phyloP scores from a whole-genome alignment of 1,140 invertebrate species.

The Stenopsyche tienmushanensis region DNA sequence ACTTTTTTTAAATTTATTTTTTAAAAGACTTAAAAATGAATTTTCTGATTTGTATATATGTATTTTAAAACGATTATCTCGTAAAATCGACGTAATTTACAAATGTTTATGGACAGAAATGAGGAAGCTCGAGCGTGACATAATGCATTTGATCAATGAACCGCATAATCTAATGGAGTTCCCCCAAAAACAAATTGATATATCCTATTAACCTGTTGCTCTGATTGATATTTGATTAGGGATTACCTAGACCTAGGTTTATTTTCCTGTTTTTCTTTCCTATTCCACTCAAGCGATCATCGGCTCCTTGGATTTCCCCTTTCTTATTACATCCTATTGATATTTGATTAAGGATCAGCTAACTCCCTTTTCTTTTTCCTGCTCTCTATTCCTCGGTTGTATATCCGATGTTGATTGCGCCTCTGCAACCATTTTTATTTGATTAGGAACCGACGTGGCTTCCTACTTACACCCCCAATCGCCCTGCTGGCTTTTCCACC shows the following conservation, averaged over 20 bases:
- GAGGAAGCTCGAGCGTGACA: background rate
- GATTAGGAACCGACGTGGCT: slow-evolving; percentile 18
- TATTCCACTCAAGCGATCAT: too few species aligned
- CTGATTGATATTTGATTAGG: slow-evolving; percentile 30
- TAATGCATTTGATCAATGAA: background rate
- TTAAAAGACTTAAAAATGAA: too few species aligned
- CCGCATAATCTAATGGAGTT: slow-evolving; percentile 16
- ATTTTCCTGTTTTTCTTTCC: slow-evolving; percentile 1
- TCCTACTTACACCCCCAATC: background rate
- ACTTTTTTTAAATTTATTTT: too few species aligned
- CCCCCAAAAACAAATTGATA: slow-evolving; percentile 22
- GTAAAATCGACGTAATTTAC: too few species aligned
- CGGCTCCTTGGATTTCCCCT: background rate
- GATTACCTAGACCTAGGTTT: background rate
- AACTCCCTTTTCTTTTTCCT: slow-evolving; percentile 1
- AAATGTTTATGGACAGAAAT: too few species aligned
- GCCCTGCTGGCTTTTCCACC: background rate
- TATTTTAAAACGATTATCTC: too few species aligned
- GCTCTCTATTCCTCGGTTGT: background rate
- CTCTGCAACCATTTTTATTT: slow-evolving; percentile 7
- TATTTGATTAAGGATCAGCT: slow-evolving; percentile 22
- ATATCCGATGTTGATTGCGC: background rate
- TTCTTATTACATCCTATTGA: slow-evolving; percentile 5
- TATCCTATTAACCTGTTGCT: slow-evolving; percentile 25
- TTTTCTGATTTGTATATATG: too few species aligned